A percentile compares a stretch with the other conserved stretches of the same genome.
phyloP scores from a whole-genome alignment of 2,888 invertebrate genomes.

The Andrena dorsata region DNA sequence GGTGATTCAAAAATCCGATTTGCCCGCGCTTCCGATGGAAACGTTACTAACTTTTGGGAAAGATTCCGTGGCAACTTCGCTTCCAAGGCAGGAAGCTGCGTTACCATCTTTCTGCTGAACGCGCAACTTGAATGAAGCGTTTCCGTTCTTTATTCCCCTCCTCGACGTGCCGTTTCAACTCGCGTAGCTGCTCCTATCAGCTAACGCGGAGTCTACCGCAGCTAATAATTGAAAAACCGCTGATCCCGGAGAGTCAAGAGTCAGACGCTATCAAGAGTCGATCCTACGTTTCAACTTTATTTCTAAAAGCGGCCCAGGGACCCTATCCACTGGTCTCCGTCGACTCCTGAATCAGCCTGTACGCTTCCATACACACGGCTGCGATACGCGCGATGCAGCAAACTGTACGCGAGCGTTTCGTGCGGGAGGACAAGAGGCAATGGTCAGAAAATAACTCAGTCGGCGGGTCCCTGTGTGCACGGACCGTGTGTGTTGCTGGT shows the following conservation, averaged over 20 bases:
- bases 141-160: conserved; percentile 3
- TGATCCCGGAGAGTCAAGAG: background rate
- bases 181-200: conserved; percentile 3
- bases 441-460: conserved; percentile 78
- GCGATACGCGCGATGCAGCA: conserved; percentile 27
- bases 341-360: conserved; percentile 25
- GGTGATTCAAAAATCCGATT: conserved; percentile 23
- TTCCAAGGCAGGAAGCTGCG: background rate
- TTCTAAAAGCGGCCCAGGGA: background rate
- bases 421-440: conserved; percentile 67
- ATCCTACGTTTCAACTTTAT: background rate
- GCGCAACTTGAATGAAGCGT: background rate
- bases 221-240: conserved; percentile 12
- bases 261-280: background rate
- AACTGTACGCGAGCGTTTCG: conserved; percentile 41
- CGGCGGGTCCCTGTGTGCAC: conserved; percentile 64
- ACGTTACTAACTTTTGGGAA: background rate
- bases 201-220: background rate
- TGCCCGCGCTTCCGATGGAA: background rate
- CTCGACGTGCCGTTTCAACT: conserved; percentile 5
- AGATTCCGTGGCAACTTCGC: background rate
- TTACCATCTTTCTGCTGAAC: background rate
- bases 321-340: conserved; percentile 7
- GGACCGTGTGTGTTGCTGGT: background rate
- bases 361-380: conserved; percentile 7